Conservation (phyloP, 2,888 invertebrate genomes). For the Keiferia lycopersicella region DNA sequence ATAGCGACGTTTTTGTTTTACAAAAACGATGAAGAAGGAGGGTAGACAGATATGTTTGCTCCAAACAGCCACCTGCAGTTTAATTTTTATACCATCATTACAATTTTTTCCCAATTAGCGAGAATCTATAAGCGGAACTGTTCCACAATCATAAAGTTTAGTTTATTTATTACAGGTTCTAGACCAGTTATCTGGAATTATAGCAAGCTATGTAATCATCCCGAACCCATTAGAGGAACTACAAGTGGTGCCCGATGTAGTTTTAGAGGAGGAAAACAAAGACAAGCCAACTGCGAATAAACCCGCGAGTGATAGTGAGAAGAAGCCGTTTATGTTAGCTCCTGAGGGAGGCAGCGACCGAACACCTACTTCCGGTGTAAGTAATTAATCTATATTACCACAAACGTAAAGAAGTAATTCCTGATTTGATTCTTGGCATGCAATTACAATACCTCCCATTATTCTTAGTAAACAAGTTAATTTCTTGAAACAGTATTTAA, state of each 20-base stretch:
- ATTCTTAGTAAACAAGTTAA: too few relatives aligned
- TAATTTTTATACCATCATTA: too few relatives aligned
- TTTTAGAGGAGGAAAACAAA: constrained; percentile 56
- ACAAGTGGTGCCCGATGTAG: constrained; percentile 82
- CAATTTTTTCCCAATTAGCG: too few relatives aligned
- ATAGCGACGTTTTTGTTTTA: too few relatives aligned
- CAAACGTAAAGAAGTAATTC: too few relatives aligned
- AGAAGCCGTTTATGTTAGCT: constrained; percentile 52
- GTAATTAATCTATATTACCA: constrained; percentile 31
- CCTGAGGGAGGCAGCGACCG: constrained; percentile 53
- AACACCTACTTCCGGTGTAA: constrained; percentile 56
- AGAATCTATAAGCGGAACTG: not conserved
- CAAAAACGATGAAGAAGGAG: too few relatives aligned
- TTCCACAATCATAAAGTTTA: not conserved
- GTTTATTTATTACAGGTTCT: constrained; percentile 62
- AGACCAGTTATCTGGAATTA: constrained; percentile 80
- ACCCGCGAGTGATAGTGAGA: constrained; percentile 50
- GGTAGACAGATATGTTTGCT: too few relatives aligned
- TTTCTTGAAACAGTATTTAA: too few relatives aligned
- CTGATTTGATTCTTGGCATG: too few relatives aligned
- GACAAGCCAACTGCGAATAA: constrained; percentile 44
- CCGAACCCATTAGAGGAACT: constrained; percentile 72
- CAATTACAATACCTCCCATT: too few relatives aligned
- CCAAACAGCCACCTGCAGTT: too few relatives aligned
- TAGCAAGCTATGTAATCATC: constrained; percentile 75